phyloP scores from a whole-genome alignment of 2,797 vertebrate species.

The Danio tinwini region DNA sequence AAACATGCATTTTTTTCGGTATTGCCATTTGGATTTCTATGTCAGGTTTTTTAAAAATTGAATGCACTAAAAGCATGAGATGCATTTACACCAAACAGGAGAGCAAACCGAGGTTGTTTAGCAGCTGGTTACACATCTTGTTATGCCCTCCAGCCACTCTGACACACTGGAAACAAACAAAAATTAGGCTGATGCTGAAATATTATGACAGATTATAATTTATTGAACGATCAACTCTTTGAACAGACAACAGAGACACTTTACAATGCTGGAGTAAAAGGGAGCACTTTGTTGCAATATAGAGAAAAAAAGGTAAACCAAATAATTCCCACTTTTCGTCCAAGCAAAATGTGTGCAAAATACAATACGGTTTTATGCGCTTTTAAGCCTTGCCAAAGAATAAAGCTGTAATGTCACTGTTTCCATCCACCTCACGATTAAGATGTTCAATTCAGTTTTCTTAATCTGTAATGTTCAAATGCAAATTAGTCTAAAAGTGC shows the following conservation, averaged over 20 bases:
- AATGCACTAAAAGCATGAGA: neutral
- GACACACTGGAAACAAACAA: neutral
- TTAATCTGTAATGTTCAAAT: neutral
- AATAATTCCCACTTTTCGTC: neutral
- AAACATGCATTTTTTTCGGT: neutral
- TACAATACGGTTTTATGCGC: neutral
- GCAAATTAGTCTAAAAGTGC: constrained; percentile 14
- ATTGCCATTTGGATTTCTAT: neutral
- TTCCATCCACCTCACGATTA: neutral
- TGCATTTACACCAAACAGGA: constrained; percentile 9
- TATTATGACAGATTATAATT: constrained; percentile 23
- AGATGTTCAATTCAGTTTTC: neutral
- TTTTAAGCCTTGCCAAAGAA: neutral
- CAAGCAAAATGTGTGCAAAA: constrained; percentile 8
- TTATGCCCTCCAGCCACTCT: neutral
- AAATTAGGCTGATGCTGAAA: constrained; percentile 13
- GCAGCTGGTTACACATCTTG: constrained; percentile 17
- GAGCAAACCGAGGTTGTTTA: constrained; percentile 7
- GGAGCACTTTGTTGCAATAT: constrained; percentile 1
- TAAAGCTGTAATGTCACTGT: neutral
- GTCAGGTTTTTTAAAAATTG: neutral
- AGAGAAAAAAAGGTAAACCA: neutral
- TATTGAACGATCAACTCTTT: constrained; percentile 28
- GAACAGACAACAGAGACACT: constrained; percentile 27
- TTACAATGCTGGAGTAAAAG: constrained; percentile 26